Evolutionary conservation across 2,113 vertebrate species (phyloP).

Genomic region (Barbus barbus): DNA sequence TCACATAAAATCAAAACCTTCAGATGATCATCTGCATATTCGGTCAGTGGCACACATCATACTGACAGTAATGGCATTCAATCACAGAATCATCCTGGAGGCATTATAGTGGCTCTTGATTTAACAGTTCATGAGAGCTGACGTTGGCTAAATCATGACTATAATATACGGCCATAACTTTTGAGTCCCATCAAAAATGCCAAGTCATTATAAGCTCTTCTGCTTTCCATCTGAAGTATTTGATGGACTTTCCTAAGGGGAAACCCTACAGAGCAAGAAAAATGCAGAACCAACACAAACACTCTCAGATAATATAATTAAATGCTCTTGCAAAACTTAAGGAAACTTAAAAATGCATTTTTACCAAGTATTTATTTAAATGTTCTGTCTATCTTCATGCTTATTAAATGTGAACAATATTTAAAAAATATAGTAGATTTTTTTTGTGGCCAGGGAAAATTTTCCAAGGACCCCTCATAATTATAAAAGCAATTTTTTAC

Average conservation of each 20-base stretch:
- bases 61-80: background rate
- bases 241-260: background rate
- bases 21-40: background rate
- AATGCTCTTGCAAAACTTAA: background rate
- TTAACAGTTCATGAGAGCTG: background rate
- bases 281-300: background rate
- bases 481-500: too few relatives aligned
- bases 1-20: background rate
- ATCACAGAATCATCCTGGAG: background rate
- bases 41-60: background rate
- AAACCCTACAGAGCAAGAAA: background rate
- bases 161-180: background rate
- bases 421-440: too few relatives aligned
- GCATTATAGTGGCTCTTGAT: background rate
- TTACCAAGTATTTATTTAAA: background rate
- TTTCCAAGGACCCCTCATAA: too few relatives aligned
- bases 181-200: background rate
- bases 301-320: background rate
- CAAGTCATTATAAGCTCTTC: constrained; percentile 13
- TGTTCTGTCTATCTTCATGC: background rate
- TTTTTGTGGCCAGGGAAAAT: too few relatives aligned
- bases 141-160: background rate
- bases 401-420: background rate
- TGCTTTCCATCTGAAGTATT: constrained; percentile 14
- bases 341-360: background rate